Evolutionary conservation across 2,113 vertebrate species (phyloP).

Genomic region (Siniperca chuatsi): DNA sequence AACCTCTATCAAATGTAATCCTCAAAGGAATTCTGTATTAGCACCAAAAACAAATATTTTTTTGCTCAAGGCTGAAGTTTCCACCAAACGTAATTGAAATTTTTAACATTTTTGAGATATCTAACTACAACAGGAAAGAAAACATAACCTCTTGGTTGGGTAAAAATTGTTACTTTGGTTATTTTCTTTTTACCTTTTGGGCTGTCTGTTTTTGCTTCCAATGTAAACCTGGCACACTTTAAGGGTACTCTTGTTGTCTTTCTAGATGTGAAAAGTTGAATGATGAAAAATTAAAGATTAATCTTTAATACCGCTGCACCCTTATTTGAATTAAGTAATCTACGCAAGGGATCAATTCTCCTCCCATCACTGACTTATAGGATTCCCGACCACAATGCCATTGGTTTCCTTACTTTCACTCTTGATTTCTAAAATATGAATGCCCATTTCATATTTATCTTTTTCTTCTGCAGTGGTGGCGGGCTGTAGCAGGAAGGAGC

Average conservation of each 20-base stretch:
- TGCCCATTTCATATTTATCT: constrained; percentile 60
- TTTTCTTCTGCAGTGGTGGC: constrained; percentile 1
- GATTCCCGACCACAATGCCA: too few relatives aligned
- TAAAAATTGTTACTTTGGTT: background rate
- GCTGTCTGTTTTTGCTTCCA: background rate
- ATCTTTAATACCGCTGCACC: background rate
- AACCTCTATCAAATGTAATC: too few relatives aligned
- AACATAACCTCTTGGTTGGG: background rate
- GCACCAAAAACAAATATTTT: too few relatives aligned
- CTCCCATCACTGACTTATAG: background rate
- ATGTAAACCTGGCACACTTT: background rate
- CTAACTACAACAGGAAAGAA: background rate
- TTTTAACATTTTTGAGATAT: background rate
- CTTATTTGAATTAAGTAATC: background rate
- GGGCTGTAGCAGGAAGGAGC: constrained; percentile 31
- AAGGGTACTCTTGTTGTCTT: background rate
- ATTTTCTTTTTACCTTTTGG: background rate
- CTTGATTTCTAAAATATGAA: constrained; percentile 69
- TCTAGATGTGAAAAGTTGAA: background rate
- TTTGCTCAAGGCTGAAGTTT: too few relatives aligned
- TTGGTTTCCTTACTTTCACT: background rate
- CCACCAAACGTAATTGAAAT: too few relatives aligned
- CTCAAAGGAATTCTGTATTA: too few relatives aligned
- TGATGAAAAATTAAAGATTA: background rate
- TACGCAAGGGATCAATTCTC: background rate